These are phyloP conservation scores for Sciurus niger DNA, from an alignment of 2,113 vertebrate genomes.

Conservation along the genomic window DNA sequence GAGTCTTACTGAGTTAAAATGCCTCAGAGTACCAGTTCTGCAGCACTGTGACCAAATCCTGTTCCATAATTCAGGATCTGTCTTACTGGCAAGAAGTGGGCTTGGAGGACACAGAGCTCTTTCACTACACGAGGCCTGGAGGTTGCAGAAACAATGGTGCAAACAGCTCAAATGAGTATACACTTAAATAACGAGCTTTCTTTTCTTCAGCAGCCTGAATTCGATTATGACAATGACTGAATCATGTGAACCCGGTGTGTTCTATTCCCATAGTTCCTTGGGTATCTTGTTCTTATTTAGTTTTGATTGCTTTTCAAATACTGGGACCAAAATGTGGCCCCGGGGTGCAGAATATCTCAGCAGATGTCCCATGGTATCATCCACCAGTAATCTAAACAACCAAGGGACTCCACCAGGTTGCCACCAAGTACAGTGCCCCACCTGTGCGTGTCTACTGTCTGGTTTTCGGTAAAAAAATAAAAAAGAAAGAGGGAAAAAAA, in stretches of 20 bases:
- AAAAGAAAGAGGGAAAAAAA: no score
- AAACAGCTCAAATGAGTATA: background rate
- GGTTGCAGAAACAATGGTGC: background rate
- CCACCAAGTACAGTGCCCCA: background rate
- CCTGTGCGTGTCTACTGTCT: background rate
- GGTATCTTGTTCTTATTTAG: slow-evolving; percentile 15
- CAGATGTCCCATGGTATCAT: background rate
- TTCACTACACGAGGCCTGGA: background rate
- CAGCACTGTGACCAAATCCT: background rate
- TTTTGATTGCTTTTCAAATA: slow-evolving; percentile 2
- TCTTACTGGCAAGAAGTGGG: background rate
- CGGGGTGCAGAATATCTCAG: background rate
- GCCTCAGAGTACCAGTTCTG: background rate
- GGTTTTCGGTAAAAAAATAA: background rate
- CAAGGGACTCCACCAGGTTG: background rate
- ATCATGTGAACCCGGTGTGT: background rate
- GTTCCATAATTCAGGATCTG: background rate
- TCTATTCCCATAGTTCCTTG: background rate
- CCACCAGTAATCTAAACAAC: background rate
- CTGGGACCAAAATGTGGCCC: background rate
- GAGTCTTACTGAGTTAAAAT: background rate
- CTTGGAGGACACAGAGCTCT: background rate
- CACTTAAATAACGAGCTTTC: background rate
- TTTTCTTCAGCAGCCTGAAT: background rate
- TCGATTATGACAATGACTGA: background rate